phyloP scores from a whole-genome alignment of 2,113 vertebrate species.

The Scortum barcoo region DNA sequence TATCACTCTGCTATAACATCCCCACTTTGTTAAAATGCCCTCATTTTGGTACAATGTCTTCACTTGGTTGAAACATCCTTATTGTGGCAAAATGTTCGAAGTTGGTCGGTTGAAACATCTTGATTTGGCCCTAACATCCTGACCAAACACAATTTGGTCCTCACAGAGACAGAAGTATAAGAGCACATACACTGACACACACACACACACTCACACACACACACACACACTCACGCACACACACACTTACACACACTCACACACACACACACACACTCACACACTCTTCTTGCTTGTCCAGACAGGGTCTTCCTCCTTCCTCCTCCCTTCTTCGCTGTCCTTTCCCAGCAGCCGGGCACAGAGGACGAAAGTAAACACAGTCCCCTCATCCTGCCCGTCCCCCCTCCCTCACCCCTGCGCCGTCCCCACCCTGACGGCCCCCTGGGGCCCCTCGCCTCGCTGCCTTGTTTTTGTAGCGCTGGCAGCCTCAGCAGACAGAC shows the following conservation, averaged over 20 bases:
- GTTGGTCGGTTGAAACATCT: not conserved
- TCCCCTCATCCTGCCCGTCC: constrained; percentile 52
- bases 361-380: constrained; percentile 78
- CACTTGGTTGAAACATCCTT: no score
- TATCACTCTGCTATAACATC: no score
- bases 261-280: not conserved
- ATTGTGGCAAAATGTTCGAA: no score
- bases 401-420: constrained; percentile 36
- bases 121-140: not conserved
- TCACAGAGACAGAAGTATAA: not conserved
- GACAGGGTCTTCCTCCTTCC: constrained; percentile 66
- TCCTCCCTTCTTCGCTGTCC: constrained; percentile 38
- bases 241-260: constrained; percentile 13
- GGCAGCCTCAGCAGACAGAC: constrained; percentile 68
- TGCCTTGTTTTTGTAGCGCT: constrained; percentile 80
- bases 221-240: not conserved
- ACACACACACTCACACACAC: not conserved
- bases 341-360: constrained; percentile 66
- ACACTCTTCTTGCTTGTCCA: constrained; percentile 33
- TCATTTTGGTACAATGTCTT: not conserved
- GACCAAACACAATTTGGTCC: not conserved
- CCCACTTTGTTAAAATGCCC: not conserved
- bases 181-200: not conserved
- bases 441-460: constrained; percentile 74
- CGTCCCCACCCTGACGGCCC: constrained; percentile 54